Conservation (phyloP, 1,140 invertebrate species). For the Fopius arisanus region DNA sequence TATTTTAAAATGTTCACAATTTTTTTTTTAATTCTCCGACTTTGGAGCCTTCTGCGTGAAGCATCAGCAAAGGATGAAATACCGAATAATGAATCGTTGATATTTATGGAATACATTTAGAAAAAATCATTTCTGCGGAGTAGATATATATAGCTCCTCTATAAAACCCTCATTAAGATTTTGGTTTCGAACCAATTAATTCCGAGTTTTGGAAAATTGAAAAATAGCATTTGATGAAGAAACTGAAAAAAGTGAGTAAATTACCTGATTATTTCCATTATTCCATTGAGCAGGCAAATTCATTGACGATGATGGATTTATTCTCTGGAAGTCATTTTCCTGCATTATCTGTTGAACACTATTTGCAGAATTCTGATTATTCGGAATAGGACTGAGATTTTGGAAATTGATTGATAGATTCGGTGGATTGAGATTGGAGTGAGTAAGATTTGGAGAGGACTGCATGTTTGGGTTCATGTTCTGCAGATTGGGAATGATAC, state of each 20-base stretch:
- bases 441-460: slow-evolving; percentile 60
- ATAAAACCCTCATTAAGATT: no score
- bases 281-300: slow-evolving; percentile 48
- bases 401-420: slow-evolving; percentile 64
- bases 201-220: no score
- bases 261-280: slow-evolving; percentile 58
- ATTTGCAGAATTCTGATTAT: slow-evolving; percentile 50
- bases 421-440: slow-evolving; percentile 50
- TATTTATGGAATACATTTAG: no score
- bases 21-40: no score
- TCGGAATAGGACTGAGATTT: slow-evolving; percentile 62
- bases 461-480: slow-evolving; percentile 65
- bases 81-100: no score
- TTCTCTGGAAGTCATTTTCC: slow-evolving; percentile 57
- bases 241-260: background rate
- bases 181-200: no score
- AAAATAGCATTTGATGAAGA: no score
- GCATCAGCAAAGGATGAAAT: no score
- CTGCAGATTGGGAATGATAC: slow-evolving; percentile 62
- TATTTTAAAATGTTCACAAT: no score
- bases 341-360: slow-evolving; percentile 49
- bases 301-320: slow-evolving; percentile 49
- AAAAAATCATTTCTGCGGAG: no score
- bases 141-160: no score
- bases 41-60: no score